phyloP scores from a whole-genome alignment of 2,888 invertebrate genomes.

The Drosophila kuntzei region DNA sequence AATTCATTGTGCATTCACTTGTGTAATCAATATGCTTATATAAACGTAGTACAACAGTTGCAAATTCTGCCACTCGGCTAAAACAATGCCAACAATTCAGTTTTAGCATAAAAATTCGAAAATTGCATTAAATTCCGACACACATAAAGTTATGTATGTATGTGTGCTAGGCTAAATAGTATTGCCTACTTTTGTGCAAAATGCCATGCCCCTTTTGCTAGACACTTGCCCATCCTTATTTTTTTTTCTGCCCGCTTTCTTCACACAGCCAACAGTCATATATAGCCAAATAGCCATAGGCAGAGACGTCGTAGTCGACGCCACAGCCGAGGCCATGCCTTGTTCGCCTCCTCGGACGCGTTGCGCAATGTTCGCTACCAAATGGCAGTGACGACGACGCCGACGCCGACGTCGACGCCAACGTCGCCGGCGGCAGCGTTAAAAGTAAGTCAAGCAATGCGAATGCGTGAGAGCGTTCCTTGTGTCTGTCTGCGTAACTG shows the following conservation, averaged over 20 bases:
- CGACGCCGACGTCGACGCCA: slow-evolving; percentile 33
- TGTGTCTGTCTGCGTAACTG: slow-evolving; percentile 19
- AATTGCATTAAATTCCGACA: slow-evolving; percentile 23
- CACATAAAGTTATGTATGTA: background rate
- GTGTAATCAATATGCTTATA: slow-evolving; percentile 62
- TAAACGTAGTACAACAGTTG: slow-evolving; percentile 25
- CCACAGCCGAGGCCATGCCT: slow-evolving; percentile 25
- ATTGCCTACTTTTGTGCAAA: slow-evolving; percentile 77
- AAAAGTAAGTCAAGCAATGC: slow-evolving; percentile 71
- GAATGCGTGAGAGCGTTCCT: slow-evolving; percentile 53
- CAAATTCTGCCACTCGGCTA: background rate
- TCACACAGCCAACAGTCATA: slow-evolving; percentile 17
- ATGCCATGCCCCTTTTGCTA: slow-evolving; percentile 46
- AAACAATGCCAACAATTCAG: slow-evolving; percentile 1
- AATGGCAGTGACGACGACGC: slow-evolving; percentile 60
- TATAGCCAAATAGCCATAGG: slow-evolving; percentile 39
- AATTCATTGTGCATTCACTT: slow-evolving; percentile 19
- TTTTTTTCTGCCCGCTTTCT: slow-evolving; percentile 10
- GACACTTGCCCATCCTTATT: slow-evolving; percentile 27
- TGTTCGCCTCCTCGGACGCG: slow-evolving; percentile 45
- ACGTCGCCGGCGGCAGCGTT: slow-evolving; percentile 53
- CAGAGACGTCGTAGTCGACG: slow-evolving; percentile 13
- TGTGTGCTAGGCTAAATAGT: slow-evolving; percentile 18
- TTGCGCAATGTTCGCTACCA: slow-evolving; percentile 71
- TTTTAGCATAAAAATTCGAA: slow-evolving; percentile 18